Conservation (phyloP, 2,113 vertebrate genomes). For the Oenanthe oenanthe region DNA sequence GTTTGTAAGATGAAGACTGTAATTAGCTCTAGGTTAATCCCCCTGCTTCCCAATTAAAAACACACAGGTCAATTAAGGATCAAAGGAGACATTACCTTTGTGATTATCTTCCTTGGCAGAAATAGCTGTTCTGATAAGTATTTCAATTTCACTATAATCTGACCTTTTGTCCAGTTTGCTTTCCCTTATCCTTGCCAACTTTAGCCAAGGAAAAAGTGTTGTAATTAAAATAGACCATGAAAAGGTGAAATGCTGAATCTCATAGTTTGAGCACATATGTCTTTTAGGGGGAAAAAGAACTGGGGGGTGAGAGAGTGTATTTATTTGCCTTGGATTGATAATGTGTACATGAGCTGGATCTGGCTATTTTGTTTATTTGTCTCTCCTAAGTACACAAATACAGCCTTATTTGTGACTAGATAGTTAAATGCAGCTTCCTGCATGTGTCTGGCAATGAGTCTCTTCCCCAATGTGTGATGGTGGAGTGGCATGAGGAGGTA, state of each 20-base stretch:
- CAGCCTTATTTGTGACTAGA: background rate
- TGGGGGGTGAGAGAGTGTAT: background rate
- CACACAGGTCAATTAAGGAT: conserved; percentile 42
- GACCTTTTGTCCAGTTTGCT: background rate
- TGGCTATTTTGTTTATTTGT: background rate
- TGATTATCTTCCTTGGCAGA: conserved; percentile 8
- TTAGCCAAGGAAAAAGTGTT: background rate
- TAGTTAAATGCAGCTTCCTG: background rate
- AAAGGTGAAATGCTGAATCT: background rate
- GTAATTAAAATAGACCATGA: background rate
- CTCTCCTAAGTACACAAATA: background rate
- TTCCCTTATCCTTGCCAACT: background rate
- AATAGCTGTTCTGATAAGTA: background rate
- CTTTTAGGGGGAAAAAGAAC: background rate
- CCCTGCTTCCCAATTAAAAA: conserved; percentile 17
- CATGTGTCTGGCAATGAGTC: background rate
- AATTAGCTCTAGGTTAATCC: conserved; percentile 52
- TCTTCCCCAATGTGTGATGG: background rate
- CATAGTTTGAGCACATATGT: fast-evolving
- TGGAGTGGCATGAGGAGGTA: background rate
- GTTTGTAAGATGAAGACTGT: background rate
- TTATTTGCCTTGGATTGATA: background rate
- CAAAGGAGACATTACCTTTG: conserved; percentile 17
- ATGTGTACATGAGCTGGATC: background rate
- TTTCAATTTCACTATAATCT: background rate